Evolutionary conservation across 2,113 vertebrate species (phyloP).

Genomic region (Xyrauchen texanus): DNA sequence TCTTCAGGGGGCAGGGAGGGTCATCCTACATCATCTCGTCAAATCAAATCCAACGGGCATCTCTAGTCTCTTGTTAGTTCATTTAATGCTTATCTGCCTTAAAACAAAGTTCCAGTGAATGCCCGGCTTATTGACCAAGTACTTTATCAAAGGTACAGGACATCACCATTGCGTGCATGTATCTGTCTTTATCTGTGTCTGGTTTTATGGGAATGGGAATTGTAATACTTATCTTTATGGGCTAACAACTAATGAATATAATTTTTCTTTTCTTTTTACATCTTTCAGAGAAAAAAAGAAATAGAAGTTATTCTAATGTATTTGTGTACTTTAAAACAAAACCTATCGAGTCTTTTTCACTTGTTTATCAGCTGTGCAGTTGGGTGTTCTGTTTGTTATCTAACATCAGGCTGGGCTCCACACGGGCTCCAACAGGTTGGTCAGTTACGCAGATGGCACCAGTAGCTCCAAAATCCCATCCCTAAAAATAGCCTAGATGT

Average conservation of each 20-base stretch:
- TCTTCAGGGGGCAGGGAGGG: conserved; percentile 14
- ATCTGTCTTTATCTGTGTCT: conserved; percentile 37
- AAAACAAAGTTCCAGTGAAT: conserved; percentile 39
- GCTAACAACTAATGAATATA: conserved; percentile 17
- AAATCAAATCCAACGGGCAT: conserved; percentile 50
- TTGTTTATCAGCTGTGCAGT: conserved; percentile 2
- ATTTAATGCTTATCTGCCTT: conserved; percentile 11
- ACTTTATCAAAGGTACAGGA: conserved; percentile 53
- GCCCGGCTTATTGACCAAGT: neutral
- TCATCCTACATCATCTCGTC: conserved; percentile 51
- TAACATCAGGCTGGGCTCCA: conserved; percentile 16
- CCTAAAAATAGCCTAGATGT: neutral
- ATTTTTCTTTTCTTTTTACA: conserved; percentile 23
- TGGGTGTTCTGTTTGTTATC: conserved; percentile 31
- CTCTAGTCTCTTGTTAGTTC: conserved; percentile 48
- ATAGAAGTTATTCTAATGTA: conserved; percentile 19
- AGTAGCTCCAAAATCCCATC: conserved; percentile 11
- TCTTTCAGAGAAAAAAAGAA: conserved; percentile 24
- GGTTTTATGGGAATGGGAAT: conserved; percentile 54
- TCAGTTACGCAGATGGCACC: conserved; percentile 18
- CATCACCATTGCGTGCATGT: conserved; percentile 22
- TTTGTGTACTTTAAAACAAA: neutral
- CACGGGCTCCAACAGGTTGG: neutral
- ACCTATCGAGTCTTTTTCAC: neutral
- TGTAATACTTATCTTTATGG: conserved; percentile 1